Percentiles rank a stretch among this genome's conserved stretches.
phyloP scores from a whole-genome alignment of 2,888 invertebrate genomes.

The Hypsopygia costalis region DNA sequence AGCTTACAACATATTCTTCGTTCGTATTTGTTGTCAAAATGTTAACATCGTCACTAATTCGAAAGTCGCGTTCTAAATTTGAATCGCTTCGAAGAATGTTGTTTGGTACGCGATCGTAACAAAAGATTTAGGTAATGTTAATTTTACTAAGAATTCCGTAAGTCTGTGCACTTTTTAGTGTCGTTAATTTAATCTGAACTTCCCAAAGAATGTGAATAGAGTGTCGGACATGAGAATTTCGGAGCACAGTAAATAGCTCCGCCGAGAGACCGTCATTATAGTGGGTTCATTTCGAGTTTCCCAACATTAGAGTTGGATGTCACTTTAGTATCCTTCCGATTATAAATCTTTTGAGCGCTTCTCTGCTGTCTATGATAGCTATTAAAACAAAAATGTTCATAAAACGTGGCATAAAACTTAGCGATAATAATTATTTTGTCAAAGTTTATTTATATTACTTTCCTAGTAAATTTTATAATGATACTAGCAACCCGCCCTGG shows the following conservation, averaged over 20 bases:
- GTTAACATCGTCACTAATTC: constrained; percentile 38
- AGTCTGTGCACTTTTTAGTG: constrained; percentile 57
- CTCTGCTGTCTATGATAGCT: constrained; percentile 27
- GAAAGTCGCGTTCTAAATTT: constrained; percentile 59
- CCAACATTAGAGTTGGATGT: constrained; percentile 53
- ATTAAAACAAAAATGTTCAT: constrained; percentile 43
- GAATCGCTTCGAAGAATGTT: constrained; percentile 55
- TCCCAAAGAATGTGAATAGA: constrained; percentile 51
- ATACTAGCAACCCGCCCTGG: no score
- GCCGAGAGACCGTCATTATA: constrained; percentile 57
- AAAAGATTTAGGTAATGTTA: constrained; percentile 57
- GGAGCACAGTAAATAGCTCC: constrained; percentile 57
- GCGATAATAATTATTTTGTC: constrained; percentile 27
- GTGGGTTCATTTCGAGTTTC: constrained; percentile 55
- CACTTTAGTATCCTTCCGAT: constrained; percentile 51
- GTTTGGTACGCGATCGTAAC: constrained; percentile 42
- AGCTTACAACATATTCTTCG: constrained; percentile 44
- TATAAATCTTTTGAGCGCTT: constrained; percentile 46
- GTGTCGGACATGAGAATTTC: constrained; percentile 56
- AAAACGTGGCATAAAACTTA: constrained; percentile 26
- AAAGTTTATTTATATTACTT: constrained; percentile 8
- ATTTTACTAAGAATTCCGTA: constrained; percentile 52
- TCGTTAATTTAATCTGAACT: constrained; percentile 58
- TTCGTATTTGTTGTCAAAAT: constrained; percentile 57
- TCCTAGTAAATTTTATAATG: no score